These are phyloP conservation scores for Sminthopsis crassicaudata DNA, from an alignment of 2,113 vertebrate species.

Conservation along the genomic window DNA sequence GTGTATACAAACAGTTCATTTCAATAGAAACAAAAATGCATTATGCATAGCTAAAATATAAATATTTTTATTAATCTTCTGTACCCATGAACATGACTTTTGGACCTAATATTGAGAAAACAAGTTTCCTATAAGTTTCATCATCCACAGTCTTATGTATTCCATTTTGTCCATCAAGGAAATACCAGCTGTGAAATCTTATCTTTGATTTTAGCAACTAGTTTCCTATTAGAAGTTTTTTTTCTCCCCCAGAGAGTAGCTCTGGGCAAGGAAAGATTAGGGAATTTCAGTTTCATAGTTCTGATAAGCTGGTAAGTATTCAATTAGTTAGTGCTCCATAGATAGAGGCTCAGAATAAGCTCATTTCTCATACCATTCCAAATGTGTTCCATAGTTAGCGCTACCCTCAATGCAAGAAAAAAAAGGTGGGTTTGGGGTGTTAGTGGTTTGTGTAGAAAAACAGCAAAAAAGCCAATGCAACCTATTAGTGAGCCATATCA, in stretches of 20 bases:
- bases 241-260: conserved; percentile 83
- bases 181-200: conserved; percentile 84
- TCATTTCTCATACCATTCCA: conserved; percentile 68
- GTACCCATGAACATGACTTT: conserved; percentile 41
- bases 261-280: conserved; percentile 69
- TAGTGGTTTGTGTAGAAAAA: conserved; percentile 24
- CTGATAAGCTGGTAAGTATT: conserved; percentile 80
- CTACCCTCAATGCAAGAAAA: conserved; percentile 68
- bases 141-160: conserved; percentile 55
- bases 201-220: conserved; percentile 83
- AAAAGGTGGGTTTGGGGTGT: not conserved
- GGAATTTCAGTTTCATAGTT: conserved; percentile 75
- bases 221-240: conserved; percentile 83
- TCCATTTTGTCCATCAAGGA: conserved; percentile 77
- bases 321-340: conserved; percentile 76
- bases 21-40: conserved; percentile 76
- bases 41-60: conserved; percentile 74
- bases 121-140: conserved; percentile 44
- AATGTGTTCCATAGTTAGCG: conserved; percentile 74
- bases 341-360: conserved; percentile 65
- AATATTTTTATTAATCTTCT: conserved; percentile 79
- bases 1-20: conserved; percentile 77
- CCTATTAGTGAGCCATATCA: conserved; percentile 59
- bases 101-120: conserved; percentile 68
- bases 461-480: conserved; percentile 70